These are phyloP conservation scores for Achlya flavicornis DNA, from an alignment of 2,888 invertebrate species.

Conservation along the genomic window DNA sequence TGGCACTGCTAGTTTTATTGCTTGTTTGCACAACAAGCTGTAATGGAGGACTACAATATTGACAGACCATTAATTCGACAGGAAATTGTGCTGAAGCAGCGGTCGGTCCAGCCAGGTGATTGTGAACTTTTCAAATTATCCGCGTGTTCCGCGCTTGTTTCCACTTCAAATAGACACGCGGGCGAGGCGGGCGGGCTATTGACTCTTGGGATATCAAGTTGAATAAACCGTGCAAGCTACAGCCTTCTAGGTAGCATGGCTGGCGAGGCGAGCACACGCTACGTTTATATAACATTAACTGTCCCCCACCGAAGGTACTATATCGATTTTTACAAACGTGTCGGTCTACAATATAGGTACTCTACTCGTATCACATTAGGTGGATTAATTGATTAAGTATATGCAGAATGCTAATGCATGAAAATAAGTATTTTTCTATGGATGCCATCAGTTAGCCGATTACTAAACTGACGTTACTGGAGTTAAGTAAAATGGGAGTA, in stretches of 20 bases:
- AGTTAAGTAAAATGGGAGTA: too few species aligned
- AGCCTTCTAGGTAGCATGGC: conserved; percentile 26
- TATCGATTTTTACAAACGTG: conserved; percentile 33
- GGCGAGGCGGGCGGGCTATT: conserved; percentile 38
- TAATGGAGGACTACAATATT: conserved; percentile 81
- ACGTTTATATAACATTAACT: conserved; percentile 28
- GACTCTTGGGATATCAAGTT: conserved; percentile 53
- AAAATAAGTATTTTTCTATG: too few species aligned
- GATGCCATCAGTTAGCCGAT: too few species aligned
- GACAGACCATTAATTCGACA: conserved; percentile 83
- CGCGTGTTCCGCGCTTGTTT: conserved; percentile 73
- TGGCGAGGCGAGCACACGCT: conserved; percentile 22
- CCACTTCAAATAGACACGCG: conserved; percentile 61
- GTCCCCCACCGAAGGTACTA: conserved; percentile 15
- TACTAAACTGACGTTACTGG: too few species aligned
- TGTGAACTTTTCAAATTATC: conserved; percentile 84
- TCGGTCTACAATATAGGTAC: conserved; percentile 19
- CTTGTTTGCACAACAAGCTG: conserved; percentile 76
- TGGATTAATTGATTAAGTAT: too few species aligned
- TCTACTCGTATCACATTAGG: neutral
- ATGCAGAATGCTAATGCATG: neutral
- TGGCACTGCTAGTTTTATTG: conserved; percentile 75
- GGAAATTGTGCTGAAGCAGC: conserved; percentile 81
- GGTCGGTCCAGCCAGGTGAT: conserved; percentile 69
- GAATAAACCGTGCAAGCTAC: conserved; percentile 55